phyloP scores from a whole-genome alignment of 2,888 invertebrate species.

The Acleris sparsana region DNA sequence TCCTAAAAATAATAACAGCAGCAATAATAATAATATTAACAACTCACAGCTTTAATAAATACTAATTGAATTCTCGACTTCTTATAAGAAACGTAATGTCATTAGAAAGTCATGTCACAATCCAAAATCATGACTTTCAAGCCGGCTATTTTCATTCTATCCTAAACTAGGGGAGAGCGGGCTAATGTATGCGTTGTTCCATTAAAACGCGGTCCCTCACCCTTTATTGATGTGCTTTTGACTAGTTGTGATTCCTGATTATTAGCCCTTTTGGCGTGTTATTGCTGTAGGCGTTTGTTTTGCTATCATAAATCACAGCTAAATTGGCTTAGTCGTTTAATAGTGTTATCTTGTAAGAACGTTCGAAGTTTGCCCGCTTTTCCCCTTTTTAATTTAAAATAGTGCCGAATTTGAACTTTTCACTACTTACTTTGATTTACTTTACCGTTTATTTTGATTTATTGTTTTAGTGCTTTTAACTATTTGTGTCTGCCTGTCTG shows the following conservation, averaged over 20 bases:
- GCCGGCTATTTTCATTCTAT: constrained; percentile 40
- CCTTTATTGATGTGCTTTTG: constrained; percentile 79
- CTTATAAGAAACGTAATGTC: background rate
- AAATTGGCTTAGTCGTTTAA: constrained; percentile 28
- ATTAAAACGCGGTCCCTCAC: constrained; percentile 55
- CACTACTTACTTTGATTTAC: background rate
- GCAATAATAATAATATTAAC: too few species aligned
- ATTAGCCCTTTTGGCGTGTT: constrained; percentile 71
- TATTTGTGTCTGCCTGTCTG: too few species aligned
- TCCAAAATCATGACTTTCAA: constrained; percentile 24
- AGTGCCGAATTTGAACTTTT: background rate
- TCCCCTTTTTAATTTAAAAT: background rate
- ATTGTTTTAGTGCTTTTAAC: too few species aligned
- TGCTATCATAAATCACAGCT: constrained; percentile 39
- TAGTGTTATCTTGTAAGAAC: background rate
- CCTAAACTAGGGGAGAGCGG: constrained; percentile 51
- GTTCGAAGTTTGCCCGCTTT: background rate
- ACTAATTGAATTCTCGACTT: background rate
- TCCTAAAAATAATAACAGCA: too few species aligned
- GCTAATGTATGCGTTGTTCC: constrained; percentile 67
- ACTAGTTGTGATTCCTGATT: constrained; percentile 78
- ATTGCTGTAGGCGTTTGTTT: constrained; percentile 57
- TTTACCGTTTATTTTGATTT: background rate
- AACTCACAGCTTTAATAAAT: too few species aligned
- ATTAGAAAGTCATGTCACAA: background rate